phyloP scores from a whole-genome alignment of 2,113 vertebrate genomes.

The Romanogobio albipinnatus region DNA sequence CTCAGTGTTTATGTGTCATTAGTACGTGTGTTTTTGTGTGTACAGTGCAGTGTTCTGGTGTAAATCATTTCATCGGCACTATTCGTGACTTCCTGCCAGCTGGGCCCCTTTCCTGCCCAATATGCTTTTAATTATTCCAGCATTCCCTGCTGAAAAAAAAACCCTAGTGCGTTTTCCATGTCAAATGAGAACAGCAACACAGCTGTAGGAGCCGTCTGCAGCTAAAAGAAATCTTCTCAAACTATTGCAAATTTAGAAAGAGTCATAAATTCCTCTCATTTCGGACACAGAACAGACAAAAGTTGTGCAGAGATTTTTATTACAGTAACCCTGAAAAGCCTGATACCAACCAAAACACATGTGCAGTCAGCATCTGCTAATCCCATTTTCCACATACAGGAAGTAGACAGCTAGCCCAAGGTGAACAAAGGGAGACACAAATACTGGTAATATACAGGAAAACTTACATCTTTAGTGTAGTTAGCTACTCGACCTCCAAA shows the following conservation, averaged over 20 bases:
- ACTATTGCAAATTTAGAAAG: constrained; percentile 1
- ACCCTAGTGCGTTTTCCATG: neutral
- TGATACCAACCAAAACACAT: constrained; percentile 21
- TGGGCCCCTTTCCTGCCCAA: constrained; percentile 43
- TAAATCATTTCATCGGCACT: constrained; percentile 23
- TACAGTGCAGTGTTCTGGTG: neutral
- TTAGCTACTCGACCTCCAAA: too few relatives aligned
- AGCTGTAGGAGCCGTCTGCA: neutral
- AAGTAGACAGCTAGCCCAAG: constrained; percentile 1
- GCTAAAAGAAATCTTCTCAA: neutral
- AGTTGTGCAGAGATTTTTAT: neutral
- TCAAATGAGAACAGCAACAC: neutral
- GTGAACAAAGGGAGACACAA: neutral
- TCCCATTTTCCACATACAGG: neutral
- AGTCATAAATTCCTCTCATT: neutral
- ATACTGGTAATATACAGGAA: neutral
- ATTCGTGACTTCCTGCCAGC: constrained; percentile 35
- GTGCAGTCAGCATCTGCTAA: constrained; percentile 19
- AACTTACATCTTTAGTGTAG: too few relatives aligned
- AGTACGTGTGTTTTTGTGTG: neutral
- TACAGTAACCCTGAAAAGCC: neutral
- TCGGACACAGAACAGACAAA: neutral
- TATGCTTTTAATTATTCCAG: constrained; percentile 46
- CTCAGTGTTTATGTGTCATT: constrained; percentile 18
- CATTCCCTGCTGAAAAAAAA: constrained; percentile 32